Evolutionary conservation across 2,797 vertebrate genomes (phyloP).

Genomic region (Stomatorhinus walkeri): DNA sequence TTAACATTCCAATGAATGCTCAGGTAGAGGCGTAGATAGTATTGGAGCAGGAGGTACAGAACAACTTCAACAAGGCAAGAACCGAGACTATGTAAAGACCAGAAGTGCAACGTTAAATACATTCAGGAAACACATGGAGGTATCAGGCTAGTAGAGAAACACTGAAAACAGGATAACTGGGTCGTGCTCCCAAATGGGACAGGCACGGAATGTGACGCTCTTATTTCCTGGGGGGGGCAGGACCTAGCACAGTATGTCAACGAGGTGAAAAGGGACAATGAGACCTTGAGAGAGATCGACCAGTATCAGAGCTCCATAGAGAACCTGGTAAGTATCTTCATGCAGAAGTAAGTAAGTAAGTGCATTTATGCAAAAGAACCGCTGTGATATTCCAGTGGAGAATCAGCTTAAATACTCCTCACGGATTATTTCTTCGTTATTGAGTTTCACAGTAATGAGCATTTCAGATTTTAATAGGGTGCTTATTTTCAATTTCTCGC

Average conservation of each 20-base stretch:
- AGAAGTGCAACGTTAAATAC: not conserved
- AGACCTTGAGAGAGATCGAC: constrained; percentile 83
- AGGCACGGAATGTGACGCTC: not conserved
- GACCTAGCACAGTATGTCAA: constrained; percentile 93
- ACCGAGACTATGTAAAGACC: not conserved
- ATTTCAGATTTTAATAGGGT: not conserved
- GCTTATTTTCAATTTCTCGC: not conserved
- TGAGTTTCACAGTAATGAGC: not conserved
- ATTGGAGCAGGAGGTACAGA: not conserved
- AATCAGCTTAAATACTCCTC: not conserved
- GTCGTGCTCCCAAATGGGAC: not conserved
- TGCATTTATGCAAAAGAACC: too few species aligned
- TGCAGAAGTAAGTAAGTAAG: not conserved
- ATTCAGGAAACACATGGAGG: not conserved
- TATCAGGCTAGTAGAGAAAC: not conserved
- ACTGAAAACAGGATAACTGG: not conserved
- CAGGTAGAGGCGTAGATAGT: not conserved
- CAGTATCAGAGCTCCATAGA: constrained; percentile 91
- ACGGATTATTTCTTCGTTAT: not conserved
- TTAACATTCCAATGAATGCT: not conserved
- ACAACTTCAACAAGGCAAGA: not conserved
- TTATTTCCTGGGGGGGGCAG: constrained; percentile 43
- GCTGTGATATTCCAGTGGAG: not conserved
- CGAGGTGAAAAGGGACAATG: constrained; percentile 91
- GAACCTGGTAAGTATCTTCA: constrained; percentile 73